These are phyloP conservation scores for Gallinago paraguaiae DNA, from an alignment of 2,113 vertebrate genomes.

Conservation along the genomic window DNA sequence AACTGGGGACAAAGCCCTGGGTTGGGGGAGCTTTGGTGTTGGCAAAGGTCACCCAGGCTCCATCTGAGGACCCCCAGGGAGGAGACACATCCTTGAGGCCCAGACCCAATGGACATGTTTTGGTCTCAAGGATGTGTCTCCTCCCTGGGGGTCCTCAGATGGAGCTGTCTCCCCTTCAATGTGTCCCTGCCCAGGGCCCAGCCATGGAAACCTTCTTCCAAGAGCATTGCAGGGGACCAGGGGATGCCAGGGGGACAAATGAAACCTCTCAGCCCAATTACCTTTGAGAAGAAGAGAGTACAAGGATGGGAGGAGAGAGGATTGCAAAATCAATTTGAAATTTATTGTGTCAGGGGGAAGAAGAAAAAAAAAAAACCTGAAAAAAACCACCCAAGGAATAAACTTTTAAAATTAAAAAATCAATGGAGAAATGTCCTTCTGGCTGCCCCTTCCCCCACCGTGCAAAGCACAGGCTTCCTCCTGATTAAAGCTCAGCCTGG, in stretches of 20 bases:
- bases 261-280: not conserved
- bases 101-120: not conserved
- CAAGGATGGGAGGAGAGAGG: not conserved
- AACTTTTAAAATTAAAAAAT: conserved; percentile 51
- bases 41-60: not conserved
- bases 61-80: fast-evolving
- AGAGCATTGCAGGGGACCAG: not conserved
- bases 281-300: not conserved
- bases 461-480: conserved; percentile 56
- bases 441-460: conserved; percentile 48
- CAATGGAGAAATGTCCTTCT: conserved; percentile 46
- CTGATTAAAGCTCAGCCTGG: conserved; percentile 69
- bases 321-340: conserved; percentile 55
- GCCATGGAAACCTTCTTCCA: not conserved
- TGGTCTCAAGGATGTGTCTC: not conserved
- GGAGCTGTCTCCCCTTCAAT: not conserved
- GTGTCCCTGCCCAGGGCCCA: not conserved
- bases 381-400: not conserved
- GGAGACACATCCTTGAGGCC: not conserved
- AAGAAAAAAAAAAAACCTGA: not conserved
- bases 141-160: not conserved
- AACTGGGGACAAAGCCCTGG: not conserved
- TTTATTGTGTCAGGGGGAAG: not conserved
- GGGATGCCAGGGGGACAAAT: not conserved
- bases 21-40: not conserved